Base-by-base conservation (phyloP, 2,113 vertebrate species). In the Cinclus cinclus region DNA sequence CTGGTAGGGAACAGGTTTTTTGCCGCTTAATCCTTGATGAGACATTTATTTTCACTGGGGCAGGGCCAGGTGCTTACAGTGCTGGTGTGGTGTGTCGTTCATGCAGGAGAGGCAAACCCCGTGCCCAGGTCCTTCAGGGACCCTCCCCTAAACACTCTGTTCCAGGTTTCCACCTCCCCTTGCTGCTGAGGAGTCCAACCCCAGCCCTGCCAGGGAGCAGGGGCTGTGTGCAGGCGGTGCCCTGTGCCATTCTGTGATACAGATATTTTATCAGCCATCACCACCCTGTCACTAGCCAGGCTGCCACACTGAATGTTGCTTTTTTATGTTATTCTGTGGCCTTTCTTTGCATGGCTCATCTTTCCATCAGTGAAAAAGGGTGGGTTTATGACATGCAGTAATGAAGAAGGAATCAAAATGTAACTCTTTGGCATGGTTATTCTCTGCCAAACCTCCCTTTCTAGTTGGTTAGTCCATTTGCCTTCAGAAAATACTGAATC, bases 51-150 rank as follows among this genome's bases (percentile, higher is more conserved):
- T 35, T 46, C 5, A 1, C 2, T 7, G 24, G 65, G 52, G 28
- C 49, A 24, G 60, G 42, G 71, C 13, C 37, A 37, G 68, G 30
- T 12, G 42, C 63, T 52, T 17, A 25, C 55, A 59, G 50, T 31
- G 17, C 39, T 60, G 0, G 0, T 35, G 37, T 13, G 4, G 10
- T n/a, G 28, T 16, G 15, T 12, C 0, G 0, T 31, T 42, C 20
- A 5, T 4, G 20, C 55, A 58, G 76, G 39, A 68, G 31, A n/a
- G 11, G 16, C 6, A 15, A 91, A n/a, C 27, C 41, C 30, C 9
- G 14, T 10, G 21, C 31, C 31, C 13, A 13, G 8, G 28, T 9
- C 52, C 42, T 71, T 22, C 75, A 71, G 52, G 10, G 20, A 18
- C 6, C 19, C 31, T n/a, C 12, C 49, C 30, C 27, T 44, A 8